These are phyloP conservation scores for Archips xylosteana DNA, from an alignment of 2,888 invertebrate species.

Conservation along the genomic window DNA sequence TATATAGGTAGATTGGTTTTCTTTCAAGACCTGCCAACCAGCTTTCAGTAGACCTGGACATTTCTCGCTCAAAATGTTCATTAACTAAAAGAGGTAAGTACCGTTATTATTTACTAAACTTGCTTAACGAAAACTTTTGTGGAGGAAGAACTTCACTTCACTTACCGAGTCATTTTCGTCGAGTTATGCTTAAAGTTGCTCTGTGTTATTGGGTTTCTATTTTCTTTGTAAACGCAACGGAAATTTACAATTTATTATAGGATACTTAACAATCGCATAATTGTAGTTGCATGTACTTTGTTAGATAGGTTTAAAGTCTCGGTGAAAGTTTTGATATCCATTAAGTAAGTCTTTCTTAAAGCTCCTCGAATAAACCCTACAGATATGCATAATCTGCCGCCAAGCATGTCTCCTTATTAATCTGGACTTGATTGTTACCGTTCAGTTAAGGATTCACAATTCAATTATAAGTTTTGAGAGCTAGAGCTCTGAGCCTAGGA, in stretches of 20 bases:
- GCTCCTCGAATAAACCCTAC: background rate
- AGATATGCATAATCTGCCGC: constrained; percentile 4
- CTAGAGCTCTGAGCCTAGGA: constrained; percentile 56
- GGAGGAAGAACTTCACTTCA: constrained; percentile 37
- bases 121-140: constrained; percentile 25
- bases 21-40: background rate
- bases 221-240: background rate
- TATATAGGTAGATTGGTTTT: background rate
- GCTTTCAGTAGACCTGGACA: constrained; percentile 24
- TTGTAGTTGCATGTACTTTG: background rate
- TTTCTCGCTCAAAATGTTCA: constrained; percentile 39
- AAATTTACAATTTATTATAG: background rate
- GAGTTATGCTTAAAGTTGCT: constrained; percentile 40
- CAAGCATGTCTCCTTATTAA: constrained; percentile 57
- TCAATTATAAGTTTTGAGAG: constrained; percentile 74
- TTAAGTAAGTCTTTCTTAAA: background rate
- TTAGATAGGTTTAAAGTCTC: background rate
- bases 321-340: background rate
- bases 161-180: constrained; percentile 39
- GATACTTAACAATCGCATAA: background rate
- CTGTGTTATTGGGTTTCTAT: constrained; percentile 16
- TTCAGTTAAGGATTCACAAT: constrained; percentile 72
- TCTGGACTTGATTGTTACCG: constrained; percentile 70
- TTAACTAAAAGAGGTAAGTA: constrained; percentile 19
- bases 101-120: constrained; percentile 40